Conservation (phyloP, 2,888 invertebrate species). For the Spialia ferax region DNA sequence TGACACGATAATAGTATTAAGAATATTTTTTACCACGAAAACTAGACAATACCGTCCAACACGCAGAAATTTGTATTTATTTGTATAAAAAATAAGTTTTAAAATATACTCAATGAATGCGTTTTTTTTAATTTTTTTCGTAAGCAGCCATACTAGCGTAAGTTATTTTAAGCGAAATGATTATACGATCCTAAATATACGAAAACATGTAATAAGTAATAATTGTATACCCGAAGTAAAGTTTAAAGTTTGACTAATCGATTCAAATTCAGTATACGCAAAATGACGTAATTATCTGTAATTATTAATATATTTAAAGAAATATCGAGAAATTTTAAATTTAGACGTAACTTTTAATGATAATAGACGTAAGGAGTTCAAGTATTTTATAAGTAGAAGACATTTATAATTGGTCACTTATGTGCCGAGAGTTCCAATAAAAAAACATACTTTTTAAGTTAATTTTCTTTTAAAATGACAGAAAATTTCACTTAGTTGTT, state of each 20-base stretch:
- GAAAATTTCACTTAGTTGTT: no score
- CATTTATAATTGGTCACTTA: no score
- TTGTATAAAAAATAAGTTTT: conserved; percentile 61
- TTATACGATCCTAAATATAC: conserved; percentile 70
- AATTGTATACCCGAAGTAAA: conserved; percentile 52
- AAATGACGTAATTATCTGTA: conserved; percentile 36
- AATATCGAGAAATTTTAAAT: conserved; percentile 54
- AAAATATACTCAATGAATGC: conserved; percentile 68
- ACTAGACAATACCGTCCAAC: conserved; percentile 80
- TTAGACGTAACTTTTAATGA: conserved; percentile 55
- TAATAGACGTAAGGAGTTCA: conserved; percentile 19
- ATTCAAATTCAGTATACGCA: conserved; percentile 78
- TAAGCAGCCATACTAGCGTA: conserved; percentile 80
- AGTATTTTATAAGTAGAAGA: conserved; percentile 1
- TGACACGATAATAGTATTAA: conserved; percentile 71
- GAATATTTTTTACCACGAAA: conserved; percentile 75
- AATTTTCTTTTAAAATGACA: no score
- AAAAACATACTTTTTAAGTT: no score
- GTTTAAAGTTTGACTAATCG: conserved; percentile 59
- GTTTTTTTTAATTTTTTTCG: conserved; percentile 53
- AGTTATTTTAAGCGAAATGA: conserved; percentile 45
- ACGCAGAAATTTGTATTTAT: conserved; percentile 78
- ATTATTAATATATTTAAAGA: conserved; percentile 48
- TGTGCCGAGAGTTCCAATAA: no score
- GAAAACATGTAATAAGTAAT: conserved; percentile 58